phyloP scores from a whole-genome alignment of 1,140 invertebrate genomes.

The Capitella teleta region DNA sequence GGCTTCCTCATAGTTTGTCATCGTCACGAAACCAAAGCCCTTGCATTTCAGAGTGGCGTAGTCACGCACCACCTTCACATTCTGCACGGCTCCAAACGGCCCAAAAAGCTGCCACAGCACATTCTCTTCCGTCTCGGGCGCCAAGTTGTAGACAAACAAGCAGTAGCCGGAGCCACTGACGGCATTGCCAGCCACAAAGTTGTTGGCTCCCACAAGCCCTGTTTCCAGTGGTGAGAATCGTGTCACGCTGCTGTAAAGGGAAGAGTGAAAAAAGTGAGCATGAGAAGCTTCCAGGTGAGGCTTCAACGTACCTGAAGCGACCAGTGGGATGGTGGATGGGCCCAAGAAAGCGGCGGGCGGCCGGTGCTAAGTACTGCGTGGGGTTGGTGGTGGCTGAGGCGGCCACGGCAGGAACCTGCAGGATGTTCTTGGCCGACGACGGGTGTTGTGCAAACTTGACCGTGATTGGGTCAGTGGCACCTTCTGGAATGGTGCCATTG shows the following conservation, averaged over 20 bases:
- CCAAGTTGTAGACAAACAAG: slow-evolving; percentile 97
- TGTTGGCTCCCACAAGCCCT: slow-evolving; percentile 1
- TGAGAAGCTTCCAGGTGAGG: background rate
- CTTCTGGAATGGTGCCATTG: slow-evolving; percentile 84
- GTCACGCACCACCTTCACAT: slow-evolving; percentile 90
- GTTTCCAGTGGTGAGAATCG: slow-evolving; percentile 36
- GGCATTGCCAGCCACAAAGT: slow-evolving; percentile 17
- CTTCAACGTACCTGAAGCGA: slow-evolving; percentile 69
- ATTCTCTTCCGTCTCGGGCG: slow-evolving; percentile 96
- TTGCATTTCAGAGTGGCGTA: slow-evolving; percentile 98
- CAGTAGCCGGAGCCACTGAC: slow-evolving; percentile 59
- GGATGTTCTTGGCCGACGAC: slow-evolving; percentile 34
- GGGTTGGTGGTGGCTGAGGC: no score
- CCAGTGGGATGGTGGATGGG: slow-evolving; percentile 85
- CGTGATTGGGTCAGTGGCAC: slow-evolving; percentile 87
- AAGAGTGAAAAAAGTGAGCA: background rate
- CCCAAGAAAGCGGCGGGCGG: slow-evolving; percentile 69
- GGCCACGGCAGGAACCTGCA: slow-evolving; percentile 30
- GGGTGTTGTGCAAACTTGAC: slow-evolving; percentile 96
- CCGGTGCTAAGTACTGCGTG: slow-evolving; percentile 69
- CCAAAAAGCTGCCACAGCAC: slow-evolving; percentile 98
- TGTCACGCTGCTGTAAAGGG: background rate
- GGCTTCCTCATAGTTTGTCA: slow-evolving; percentile 99
- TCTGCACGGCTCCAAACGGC: slow-evolving; percentile 96
- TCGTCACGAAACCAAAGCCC: slow-evolving; percentile 98